A percentile compares a stretch with the other conserved stretches of the same genome.
Evolutionary conservation across 2,797 vertebrate genomes (phyloP).

Genomic region (Chaetophractus vellerosus): DNA sequence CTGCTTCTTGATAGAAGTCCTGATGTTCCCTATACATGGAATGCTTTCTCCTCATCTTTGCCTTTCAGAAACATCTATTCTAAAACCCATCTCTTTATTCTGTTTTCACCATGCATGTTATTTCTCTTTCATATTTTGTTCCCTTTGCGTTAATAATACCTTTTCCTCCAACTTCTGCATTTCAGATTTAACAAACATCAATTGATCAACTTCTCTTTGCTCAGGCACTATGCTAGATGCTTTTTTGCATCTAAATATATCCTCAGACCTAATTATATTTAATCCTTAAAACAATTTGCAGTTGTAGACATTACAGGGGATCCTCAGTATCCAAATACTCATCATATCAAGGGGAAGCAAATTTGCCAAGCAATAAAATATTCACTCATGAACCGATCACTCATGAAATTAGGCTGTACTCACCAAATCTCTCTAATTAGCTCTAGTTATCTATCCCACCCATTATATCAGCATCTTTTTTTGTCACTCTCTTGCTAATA

Average conservation of each 20-base stretch:
- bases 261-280: background rate
- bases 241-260: conserved; percentile 7
- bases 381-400: background rate
- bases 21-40: background rate
- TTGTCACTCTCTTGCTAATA: background rate
- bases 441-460: background rate
- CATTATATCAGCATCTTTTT: background rate
- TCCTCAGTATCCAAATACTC: background rate
- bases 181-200: background rate
- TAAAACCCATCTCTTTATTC: background rate
- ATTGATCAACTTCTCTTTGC: background rate
- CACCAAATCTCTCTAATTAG: background rate
- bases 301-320: background rate
- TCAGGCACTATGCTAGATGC: background rate
- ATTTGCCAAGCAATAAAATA: background rate
- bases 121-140: conserved; percentile 38
- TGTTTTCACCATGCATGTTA: background rate
- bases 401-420: background rate
- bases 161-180: background rate
- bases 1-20: conserved; percentile 11
- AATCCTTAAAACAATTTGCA: background rate
- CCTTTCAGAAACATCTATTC: conserved; percentile 7
- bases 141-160: background rate
- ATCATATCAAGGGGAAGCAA: background rate
- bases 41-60: background rate